phyloP scores from a whole-genome alignment of 2,888 invertebrate species.

The Cephus nigrinus region DNA sequence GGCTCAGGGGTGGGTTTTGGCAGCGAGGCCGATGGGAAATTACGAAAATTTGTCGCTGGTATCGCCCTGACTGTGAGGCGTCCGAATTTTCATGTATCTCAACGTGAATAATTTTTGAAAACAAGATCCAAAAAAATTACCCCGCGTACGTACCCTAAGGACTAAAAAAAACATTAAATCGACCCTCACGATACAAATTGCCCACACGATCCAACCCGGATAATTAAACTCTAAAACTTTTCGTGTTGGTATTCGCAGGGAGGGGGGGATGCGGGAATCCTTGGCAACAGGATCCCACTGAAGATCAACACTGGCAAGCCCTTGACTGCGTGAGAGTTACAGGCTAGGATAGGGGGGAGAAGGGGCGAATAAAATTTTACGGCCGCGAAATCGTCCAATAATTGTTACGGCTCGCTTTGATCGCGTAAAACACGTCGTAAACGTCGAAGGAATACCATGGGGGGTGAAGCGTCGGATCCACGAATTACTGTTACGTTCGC shows the following conservation, averaged over 20 bases:
- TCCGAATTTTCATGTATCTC: background rate
- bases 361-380: conserved; percentile 62
- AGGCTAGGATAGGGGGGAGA: conserved; percentile 20
- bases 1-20: background rate
- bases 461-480: conserved; percentile 31
- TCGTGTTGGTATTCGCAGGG: background rate
- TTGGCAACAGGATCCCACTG: background rate
- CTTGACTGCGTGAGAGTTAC: conserved; percentile 23
- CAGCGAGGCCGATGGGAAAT: background rate
- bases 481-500: conserved; percentile 42
- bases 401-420: conserved; percentile 65
- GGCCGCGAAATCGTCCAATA: conserved; percentile 64
- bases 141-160: background rate
- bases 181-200: background rate
- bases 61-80: background rate
- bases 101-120: background rate
- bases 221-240: background rate
- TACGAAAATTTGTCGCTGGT: background rate
- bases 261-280: background rate
- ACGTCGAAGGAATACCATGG: conserved; percentile 40
- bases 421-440: conserved; percentile 66
- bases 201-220: background rate
- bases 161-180: background rate
- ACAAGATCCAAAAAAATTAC: background rate
- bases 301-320: background rate